A percentile compares a stretch with the other conserved stretches of the same genome.
Evolutionary conservation across 2,797 vertebrate species (phyloP).

Genomic region (Percopsis omiscomaycus): DNA sequence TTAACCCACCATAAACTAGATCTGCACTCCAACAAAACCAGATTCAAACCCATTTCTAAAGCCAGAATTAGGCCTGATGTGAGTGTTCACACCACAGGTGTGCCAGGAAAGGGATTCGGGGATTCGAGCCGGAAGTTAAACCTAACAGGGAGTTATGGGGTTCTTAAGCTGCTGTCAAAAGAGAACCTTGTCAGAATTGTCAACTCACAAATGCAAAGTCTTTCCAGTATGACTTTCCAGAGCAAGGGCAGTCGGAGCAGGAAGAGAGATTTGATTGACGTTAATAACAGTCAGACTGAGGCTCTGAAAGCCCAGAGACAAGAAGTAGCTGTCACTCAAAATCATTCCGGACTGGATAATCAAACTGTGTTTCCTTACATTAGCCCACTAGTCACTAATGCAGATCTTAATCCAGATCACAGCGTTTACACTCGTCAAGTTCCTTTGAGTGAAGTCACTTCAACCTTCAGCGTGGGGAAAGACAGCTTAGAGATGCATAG

Average conservation of each 20-base stretch:
- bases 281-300: constrained; percentile 74
- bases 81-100: constrained; percentile 58
- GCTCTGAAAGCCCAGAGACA: constrained; percentile 65
- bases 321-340: constrained; percentile 66
- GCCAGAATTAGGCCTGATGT: constrained; percentile 59
- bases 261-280: constrained; percentile 80
- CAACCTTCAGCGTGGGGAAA: constrained; percentile 51
- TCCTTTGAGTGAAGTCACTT: constrained; percentile 48
- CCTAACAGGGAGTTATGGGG: constrained; percentile 72
- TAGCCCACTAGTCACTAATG: constrained; percentile 57
- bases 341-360: constrained; percentile 67
- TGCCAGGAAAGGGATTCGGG: constrained; percentile 60
- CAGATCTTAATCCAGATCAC: constrained; percentile 57
- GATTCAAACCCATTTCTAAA: constrained; percentile 54
- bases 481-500: constrained; percentile 44
- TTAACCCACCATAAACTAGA: constrained; percentile 66
- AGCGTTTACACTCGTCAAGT: constrained; percentile 46
- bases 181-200: constrained; percentile 77
- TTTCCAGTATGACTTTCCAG: constrained; percentile 63
- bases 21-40: constrained; percentile 73
- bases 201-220: constrained; percentile 77
- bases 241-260: constrained; percentile 76
- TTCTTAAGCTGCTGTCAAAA: constrained; percentile 78
- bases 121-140: constrained; percentile 73
- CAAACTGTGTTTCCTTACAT: constrained; percentile 68